Evolutionary conservation across 2,888 invertebrate species (phyloP), one percentile per base, ranked within the genome.

Genomic region (Cylloceria caligata): DNA sequence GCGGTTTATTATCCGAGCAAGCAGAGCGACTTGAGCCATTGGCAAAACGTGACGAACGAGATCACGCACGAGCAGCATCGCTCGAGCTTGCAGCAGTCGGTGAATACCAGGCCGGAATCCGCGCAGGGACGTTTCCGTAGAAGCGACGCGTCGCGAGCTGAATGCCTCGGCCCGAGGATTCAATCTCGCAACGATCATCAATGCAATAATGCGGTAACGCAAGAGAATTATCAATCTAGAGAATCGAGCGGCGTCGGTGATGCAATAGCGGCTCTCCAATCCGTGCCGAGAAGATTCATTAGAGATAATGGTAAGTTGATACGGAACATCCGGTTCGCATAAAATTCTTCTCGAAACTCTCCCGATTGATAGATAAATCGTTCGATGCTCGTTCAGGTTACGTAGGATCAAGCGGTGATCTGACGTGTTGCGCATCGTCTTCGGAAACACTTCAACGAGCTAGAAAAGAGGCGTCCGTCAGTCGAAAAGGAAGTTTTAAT

Each of bases 401-500:
- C 77, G 90, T 89, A 34, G 89, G 88, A 55, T 90, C 90, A 24
- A 90, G 88, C 81, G 87, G 87, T 3, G 91, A 91, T 81, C 86
- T 91, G 0, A 87, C 89, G 3, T 87, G 83, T 65, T 88, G 88
- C 24, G 80, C 86, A 6, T 62, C 81, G 4, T 83, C 85, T 3
- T 88, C 88, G 3, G 90, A 90, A n/a, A 88, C 89, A 0, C 83
- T 90, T 19, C 89, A 90, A 57, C 88, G 88, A 11, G 88, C 86
- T 7, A 90, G 87, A 75, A 89, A 87, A 83, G 88, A 90, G 72
- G 86, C 84, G 6, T 82, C 85, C 5, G 85, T 90, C 16, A 88
- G 83, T 69, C 90, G 92, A 5, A 91, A 91, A 65, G 92, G 90
- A 13, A 92, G 92, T 81, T 92, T 92, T 74, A 92, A 92, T 79